phyloP scores from a whole-genome alignment of 2,797 vertebrate species.

The Onychomys arenicola region DNA sequence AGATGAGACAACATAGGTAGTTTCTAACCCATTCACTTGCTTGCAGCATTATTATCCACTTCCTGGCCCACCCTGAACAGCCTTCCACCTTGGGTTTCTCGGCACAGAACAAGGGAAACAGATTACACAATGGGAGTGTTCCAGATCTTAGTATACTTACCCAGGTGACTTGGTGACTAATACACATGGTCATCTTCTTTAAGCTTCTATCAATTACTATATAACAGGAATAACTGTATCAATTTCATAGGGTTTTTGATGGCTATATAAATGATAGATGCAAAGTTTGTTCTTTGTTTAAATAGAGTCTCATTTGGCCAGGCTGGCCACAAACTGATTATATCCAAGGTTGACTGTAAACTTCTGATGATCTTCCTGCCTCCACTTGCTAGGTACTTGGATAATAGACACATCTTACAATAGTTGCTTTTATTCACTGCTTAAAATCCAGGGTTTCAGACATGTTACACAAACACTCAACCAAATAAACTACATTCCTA shows the following conservation, averaged over 20 bases:
- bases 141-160: background rate
- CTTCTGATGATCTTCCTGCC: background rate
- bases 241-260: background rate
- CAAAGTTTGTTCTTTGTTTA: slow-evolving; percentile 12
- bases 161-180: background rate
- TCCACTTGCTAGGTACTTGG: background rate
- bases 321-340: background rate
- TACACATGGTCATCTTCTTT: background rate
- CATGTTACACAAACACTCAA: background rate
- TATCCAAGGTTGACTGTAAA: background rate
- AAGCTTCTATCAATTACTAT: background rate
- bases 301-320: background rate
- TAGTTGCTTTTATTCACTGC: background rate
- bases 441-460: background rate
- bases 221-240: background rate
- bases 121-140: background rate
- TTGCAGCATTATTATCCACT: background rate
- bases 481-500: background rate
- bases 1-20: background rate
- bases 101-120: background rate
- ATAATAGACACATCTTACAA: background rate
- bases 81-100: background rate
- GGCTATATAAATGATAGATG: background rate
- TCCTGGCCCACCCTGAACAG: background rate
- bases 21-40: background rate